A percentile compares a stretch with the other conserved stretches of the same genome.
These are phyloP conservation scores for Formica selysi DNA, from an alignment of 1,140 invertebrate species.

Conservation along the genomic window DNA sequence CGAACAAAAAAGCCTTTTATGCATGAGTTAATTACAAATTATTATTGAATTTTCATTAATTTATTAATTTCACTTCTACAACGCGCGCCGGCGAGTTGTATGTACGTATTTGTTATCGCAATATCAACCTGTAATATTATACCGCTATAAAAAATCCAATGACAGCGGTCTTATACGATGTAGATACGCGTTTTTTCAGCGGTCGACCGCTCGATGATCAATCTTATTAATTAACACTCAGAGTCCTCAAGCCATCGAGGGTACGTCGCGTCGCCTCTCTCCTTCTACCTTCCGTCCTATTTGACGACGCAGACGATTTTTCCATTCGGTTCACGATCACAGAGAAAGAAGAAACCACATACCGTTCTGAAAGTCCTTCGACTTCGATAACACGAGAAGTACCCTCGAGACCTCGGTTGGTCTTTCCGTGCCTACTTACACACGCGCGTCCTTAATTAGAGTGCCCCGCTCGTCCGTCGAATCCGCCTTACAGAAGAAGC, in stretches of 20 bases:
- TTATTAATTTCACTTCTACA: not conserved
- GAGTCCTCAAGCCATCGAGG: slow-evolving; percentile 51
- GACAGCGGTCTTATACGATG: slow-evolving; percentile 8
- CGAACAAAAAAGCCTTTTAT: slow-evolving; percentile 21
- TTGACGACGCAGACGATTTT: slow-evolving; percentile 63
- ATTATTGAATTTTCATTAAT: slow-evolving; percentile 7
- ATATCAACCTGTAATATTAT: not conserved
- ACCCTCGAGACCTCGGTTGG: slow-evolving; percentile 47
- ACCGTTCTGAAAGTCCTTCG: slow-evolving; percentile 61
- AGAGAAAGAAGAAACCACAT: slow-evolving; percentile 22
- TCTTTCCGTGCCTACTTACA: slow-evolving; percentile 56
- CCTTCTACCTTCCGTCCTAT: slow-evolving; percentile 72
- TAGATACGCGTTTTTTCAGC: slow-evolving; percentile 68
- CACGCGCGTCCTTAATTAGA: slow-evolving; percentile 68
- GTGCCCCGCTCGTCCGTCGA: slow-evolving; percentile 14
- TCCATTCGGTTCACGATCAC: slow-evolving; percentile 5
- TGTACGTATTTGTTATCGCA: not conserved
- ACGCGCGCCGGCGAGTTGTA: not conserved
- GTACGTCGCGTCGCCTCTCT: slow-evolving; percentile 59
- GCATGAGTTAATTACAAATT: not conserved
- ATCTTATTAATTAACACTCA: slow-evolving; percentile 83
- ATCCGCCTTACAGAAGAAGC: slow-evolving; percentile 63
- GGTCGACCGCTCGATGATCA: slow-evolving; percentile 76
- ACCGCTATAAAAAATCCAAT: slow-evolving; percentile 33
- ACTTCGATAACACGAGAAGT: slow-evolving; percentile 52